Evolutionary conservation across 1,140 invertebrate species (phyloP).

Genomic region (Oryzaephilus surinamensis): DNA sequence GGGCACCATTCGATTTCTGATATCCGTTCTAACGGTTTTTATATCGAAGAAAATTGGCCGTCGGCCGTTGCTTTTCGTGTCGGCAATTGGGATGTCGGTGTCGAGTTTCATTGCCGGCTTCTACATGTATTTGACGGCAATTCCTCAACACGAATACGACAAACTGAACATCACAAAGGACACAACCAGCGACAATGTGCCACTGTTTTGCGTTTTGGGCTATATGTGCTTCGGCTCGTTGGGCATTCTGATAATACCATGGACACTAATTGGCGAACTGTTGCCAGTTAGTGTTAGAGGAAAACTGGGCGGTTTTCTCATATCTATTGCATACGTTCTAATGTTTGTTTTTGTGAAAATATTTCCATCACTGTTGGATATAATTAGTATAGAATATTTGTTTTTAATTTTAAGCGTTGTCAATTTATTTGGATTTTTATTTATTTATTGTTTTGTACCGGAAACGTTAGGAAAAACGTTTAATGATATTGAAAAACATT

Average conservation of each 20-base stretch:
- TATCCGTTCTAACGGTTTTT: slow-evolving; percentile 39
- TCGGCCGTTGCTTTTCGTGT: slow-evolving; percentile 40
- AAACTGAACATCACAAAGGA: slow-evolving; percentile 14
- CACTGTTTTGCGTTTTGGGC: slow-evolving; percentile 38
- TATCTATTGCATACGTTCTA: slow-evolving; percentile 49
- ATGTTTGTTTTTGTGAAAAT: slow-evolving; percentile 55
- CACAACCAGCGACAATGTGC: slow-evolving; percentile 26
- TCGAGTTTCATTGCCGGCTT: slow-evolving; percentile 42
- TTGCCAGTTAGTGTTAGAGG: slow-evolving; percentile 45
- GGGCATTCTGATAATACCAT: slow-evolving; percentile 51
- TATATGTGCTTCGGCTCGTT: slow-evolving; percentile 45
- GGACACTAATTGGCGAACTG: slow-evolving; percentile 45
- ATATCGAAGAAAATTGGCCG: slow-evolving; percentile 44
- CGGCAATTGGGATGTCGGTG: slow-evolving; percentile 44
- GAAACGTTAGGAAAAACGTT: slow-evolving; percentile 64
- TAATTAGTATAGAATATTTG: slow-evolving; percentile 40
- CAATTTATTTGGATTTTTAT: slow-evolving; percentile 44
- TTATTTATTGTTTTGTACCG: slow-evolving; percentile 53
- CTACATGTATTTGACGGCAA: slow-evolving; percentile 36
- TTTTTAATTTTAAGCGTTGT: slow-evolving; percentile 53
- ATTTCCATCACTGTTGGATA: slow-evolving; percentile 44
- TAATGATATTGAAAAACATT: slow-evolving; percentile 40
- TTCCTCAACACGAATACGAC: slow-evolving; percentile 13
- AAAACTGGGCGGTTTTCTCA: slow-evolving; percentile 42
- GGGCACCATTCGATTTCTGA: slow-evolving; percentile 41